Evolutionary conservation across 2,888 invertebrate genomes (phyloP), one percentile per base, ranked within the genome.

Genomic region (Pammene aurita): DNA sequence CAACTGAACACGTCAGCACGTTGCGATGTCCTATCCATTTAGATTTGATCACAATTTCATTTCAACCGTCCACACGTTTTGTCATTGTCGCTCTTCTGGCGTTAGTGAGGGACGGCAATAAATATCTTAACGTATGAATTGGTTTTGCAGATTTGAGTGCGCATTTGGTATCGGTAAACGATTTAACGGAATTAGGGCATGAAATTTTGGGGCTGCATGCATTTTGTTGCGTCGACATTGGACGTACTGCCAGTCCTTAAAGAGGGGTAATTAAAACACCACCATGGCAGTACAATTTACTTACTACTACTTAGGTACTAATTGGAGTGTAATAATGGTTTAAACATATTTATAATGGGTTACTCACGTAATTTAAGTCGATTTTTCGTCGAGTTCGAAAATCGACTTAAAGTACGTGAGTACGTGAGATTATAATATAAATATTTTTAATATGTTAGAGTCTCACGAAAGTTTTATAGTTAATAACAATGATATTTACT

Each of bases 1-100:
- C 64, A 42, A 44, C 60, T 71, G 46, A 69, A 61, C 63, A 66
- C 70, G 72, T 76, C 73, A 74, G 73, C 72, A 65, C 61, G 62
- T 63, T 63, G 52, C 61, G 55, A 67, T 64, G 62, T 56, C 26
- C 55, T 26, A 50, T 35, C 35, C 46, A 60, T 60, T 60, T 16
- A 14, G 16, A 56, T 38, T 2, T 18, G 13, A 35, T 38, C 44
- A 44, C n/a, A 16, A 61, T 62, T 38, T 50, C 13, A 61, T 61
- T 52, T 52, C 10, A 41, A 50, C 5, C 7, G 35, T 41, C 18
- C 7, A 62, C 50, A 62, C 13, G 46, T 62, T 41, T 55, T 55
- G 56, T 67, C 67, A 11, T 62, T 42, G 13, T 63, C 52, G n/a
- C 7, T 58, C 14, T 34, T 1, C 13, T 58, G 18, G 42, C 41